These are phyloP conservation scores for Melanitta fusca DNA, from an alignment of 2,797 vertebrate genomes.

Conservation along the genomic window DNA sequence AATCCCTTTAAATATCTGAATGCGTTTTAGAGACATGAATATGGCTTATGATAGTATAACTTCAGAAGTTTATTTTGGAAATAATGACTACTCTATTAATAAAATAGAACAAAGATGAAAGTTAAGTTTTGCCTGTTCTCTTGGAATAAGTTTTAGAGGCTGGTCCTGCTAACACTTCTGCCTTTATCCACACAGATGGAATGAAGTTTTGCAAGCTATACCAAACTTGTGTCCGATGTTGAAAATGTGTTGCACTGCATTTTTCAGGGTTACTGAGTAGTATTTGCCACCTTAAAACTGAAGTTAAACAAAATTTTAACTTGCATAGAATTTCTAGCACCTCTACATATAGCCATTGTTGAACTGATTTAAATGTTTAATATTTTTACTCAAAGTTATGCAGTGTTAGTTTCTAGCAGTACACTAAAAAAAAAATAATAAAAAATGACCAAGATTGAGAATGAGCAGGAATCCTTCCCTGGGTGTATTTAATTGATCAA, in stretches of 20 bases:
- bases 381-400: not conserved
- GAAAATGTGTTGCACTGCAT: not conserved
- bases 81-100: not conserved
- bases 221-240: fast-evolving
- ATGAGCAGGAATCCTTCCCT: not conserved
- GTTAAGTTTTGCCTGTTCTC: not conserved
- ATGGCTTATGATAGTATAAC: not conserved
- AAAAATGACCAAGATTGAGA: not conserved
- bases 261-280: not conserved
- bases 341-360: not conserved
- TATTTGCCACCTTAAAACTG: not conserved
- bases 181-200: not conserved
- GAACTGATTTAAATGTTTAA: not conserved
- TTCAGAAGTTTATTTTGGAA: not conserved
- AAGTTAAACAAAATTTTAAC: not conserved
- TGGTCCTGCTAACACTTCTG: not conserved
- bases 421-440: not conserved
- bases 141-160: not conserved
- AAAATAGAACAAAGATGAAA: not conserved
- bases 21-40: not conserved
- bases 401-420: not conserved
- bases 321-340: not conserved
- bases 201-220: not conserved
- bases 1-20: not conserved
- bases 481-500: not conserved